Percentiles rank a stretch among this genome's conserved stretches.
Evolutionary conservation across 2,888 invertebrate genomes (phyloP).

Genomic region (Euplagia quadripunctaria): DNA sequence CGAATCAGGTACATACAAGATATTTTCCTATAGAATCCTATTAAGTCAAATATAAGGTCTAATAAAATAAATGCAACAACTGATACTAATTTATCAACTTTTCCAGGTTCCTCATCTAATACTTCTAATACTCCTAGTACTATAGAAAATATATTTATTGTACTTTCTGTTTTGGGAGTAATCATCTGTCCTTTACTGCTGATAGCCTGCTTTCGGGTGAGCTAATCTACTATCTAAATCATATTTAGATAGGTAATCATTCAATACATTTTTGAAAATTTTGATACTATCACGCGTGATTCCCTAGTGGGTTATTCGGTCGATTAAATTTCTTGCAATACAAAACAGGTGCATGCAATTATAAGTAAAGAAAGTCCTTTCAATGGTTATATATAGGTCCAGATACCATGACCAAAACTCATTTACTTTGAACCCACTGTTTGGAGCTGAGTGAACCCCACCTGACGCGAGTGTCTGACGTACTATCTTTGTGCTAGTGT

Average conservation of each 20-base stretch:
- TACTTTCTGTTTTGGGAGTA: conserved; percentile 56
- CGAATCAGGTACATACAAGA: background rate
- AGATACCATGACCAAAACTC: too few species aligned
- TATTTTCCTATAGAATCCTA: background rate
- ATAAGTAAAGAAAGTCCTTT: too few species aligned
- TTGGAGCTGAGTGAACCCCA: too few species aligned
- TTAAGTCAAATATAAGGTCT: background rate
- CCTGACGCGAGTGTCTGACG: too few species aligned
- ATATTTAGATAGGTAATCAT: background rate
- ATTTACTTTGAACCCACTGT: too few species aligned
- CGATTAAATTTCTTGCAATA: background rate
- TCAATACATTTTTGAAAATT: background rate
- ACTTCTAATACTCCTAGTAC: conserved; percentile 36
- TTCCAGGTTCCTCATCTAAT: conserved; percentile 50
- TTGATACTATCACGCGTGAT: background rate
- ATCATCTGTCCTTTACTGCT: conserved; percentile 62
- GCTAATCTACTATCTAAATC: conserved; percentile 19
- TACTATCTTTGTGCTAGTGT: too few species aligned
- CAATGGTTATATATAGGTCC: too few species aligned
- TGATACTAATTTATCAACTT: background rate
- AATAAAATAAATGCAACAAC: background rate
- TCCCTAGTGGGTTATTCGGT: background rate
- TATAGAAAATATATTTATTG: conserved; percentile 58
- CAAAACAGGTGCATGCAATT: too few species aligned
- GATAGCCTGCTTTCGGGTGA: conserved; percentile 62